phyloP scores from a whole-genome alignment of 2,797 vertebrate species.

The Premnoplex brunnescens region DNA sequence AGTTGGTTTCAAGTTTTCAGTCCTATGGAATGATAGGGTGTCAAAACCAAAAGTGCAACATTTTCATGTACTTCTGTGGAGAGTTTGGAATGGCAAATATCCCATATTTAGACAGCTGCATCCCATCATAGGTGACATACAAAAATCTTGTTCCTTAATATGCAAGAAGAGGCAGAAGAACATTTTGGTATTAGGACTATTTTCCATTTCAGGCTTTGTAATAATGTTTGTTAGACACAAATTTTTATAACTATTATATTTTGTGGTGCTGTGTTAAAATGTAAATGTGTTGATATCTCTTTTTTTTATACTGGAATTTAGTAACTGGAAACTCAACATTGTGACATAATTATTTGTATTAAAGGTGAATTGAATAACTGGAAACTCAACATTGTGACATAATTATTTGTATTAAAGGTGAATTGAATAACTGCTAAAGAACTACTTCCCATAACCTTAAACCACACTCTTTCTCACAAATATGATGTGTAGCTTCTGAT shows the following conservation, averaged over 20 bases:
- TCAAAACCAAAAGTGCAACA: neutral
- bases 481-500: neutral
- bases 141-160: neutral
- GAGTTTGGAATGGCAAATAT: neutral
- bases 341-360: neutral
- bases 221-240: neutral
- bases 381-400: neutral
- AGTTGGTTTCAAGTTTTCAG: neutral
- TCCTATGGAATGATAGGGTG: neutral
- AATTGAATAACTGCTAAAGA: neutral
- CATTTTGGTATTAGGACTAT: neutral
- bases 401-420: neutral
- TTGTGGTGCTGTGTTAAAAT: neutral
- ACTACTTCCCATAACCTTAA: neutral
- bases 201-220: neutral
- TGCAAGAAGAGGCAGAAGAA: neutral
- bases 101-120: neutral
- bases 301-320: neutral
- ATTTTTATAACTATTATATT: neutral
- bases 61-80: neutral
- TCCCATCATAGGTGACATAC: neutral
- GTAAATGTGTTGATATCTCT: neutral
- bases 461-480: neutral
- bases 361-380: no score
- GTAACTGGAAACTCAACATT: neutral